Base-by-base conservation (phyloP, 2,113 vertebrate genomes). In the Clarias magur region DNA sequence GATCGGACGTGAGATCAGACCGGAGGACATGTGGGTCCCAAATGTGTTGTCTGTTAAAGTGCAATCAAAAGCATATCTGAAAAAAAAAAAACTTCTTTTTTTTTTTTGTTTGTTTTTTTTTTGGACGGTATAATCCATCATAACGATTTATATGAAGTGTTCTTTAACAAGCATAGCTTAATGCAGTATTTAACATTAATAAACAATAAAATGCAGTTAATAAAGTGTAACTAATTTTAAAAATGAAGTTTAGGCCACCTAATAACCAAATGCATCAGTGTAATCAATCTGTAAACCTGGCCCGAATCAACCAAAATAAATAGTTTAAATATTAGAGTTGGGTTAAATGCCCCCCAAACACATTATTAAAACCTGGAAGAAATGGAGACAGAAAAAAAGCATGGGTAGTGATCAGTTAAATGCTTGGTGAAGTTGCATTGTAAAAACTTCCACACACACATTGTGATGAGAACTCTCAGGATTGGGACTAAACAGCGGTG, bases 1-100 rank as follows among this genome's bases (percentile, higher is more conserved):
- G 13, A 38, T 79, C 19, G 21, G 75, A 80, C 53, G 30, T 34
- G 76, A 80, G 76, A 59, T 85, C 76, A 59, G 42, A 62, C 65
- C 12, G 11, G 57, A 65, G 30, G 30, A 59, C 57, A 2, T 78
- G 70, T 59, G 21, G 16, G 56, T 63, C 30, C 15, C 1, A n/a
- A 3, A n/a, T 54, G n/a, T 54, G 30, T 60, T 60, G 56, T 80
- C 0, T 13, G n/a, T 57, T 34, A 59, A 34, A 60, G 19, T 80
- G 16, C 54, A 57, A 3, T 80, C 16, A 19, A 48, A 25, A 15
- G 21, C 11, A 53, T 48, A 42, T 12, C 2, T 13, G 21, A 76
- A 76, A 15, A 21, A n/a, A n/a, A n/a, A n/a, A n/a, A n/a, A n/a
- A n/a, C n/a, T n/a, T n/a, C n/a, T n/a, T n/a, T n/a, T n/a, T n/a